Base-by-base conservation (phyloP, 2,797 vertebrate species). In the Vultur gryphus region DNA sequence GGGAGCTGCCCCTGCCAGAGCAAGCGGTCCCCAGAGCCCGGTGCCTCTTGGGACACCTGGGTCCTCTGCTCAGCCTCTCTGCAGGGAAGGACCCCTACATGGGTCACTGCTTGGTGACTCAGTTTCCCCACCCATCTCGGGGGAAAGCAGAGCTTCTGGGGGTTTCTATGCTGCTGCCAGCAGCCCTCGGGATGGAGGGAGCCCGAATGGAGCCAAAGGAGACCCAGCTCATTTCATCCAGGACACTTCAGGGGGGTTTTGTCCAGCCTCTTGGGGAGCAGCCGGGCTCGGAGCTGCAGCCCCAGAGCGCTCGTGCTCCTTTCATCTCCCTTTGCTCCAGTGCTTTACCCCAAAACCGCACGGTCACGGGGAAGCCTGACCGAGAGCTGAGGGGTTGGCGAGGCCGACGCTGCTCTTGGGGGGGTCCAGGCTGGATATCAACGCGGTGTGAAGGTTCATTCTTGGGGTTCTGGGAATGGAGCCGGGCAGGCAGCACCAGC, bases 11-110 rank as follows among this genome's bases (percentile, higher is more conserved):
- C 43, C 23, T 4, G 2, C 9, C 49, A 61, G 41, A 21, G 39
- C 19, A 15, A 39, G 49, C 0, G 2, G 10, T 21, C 11, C 25
- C 59, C n/a, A 46, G 57, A 2, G 1, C 41, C 55, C 3, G 0
- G n/a, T 23, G 26, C 12, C n/a, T 39, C 54, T 17, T 0, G 1
- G 28, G 51, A n/a, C 55, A 52, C 13, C 26, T 3, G 11, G 12
- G 20, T 28, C 70, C 46, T 33, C 65, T 48, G 23, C 70, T 66
- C 75, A 79, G 21, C 39, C 55, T 31, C 43, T 35, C 33, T 24
- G 41, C 58, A 29, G 77, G 58, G 37, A 37, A 37, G 37, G 37
- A 37, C 19, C 44, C 16, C 70, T 23, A 5, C 0, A 1, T 5
- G 28, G 20, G 35, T 59, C 58, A 71, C 37, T 25, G 25, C 48